Evolutionary conservation across 1,140 invertebrate species (phyloP), one percentile per base, ranked within the genome.

Genomic region (Cyrtorhinus lividipennis): DNA sequence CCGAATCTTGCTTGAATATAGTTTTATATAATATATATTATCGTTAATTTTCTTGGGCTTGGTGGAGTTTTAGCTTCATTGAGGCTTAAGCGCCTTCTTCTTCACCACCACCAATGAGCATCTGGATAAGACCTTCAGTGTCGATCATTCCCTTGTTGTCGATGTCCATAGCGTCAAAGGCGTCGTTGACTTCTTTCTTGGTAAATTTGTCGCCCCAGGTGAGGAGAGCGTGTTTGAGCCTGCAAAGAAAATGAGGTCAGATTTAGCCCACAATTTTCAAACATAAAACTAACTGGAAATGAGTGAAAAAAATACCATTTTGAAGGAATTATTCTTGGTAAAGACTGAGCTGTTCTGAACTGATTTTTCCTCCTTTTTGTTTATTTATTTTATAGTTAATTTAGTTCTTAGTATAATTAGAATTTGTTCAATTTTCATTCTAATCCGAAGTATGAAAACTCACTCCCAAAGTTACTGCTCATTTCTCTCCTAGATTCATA

Each of bases 151-250:
- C 90, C 70, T 88, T 88, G 73, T 89, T 88, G 74, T 95, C 90
- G 71, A 97, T 90, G 25, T 90, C 90, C 80, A 95, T 91, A 75
- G 94, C 89, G 75, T 95, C 93, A 76, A 87, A 96, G 48, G 92
- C 91, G 72, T 95, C 91, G 74, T 94, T 88, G 70, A 93, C 86
- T 77, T 98, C 94, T 72, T 91, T 86, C 70, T 83, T 79, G 70
- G 83, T 83, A 82, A 97, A 97, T 79, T 95, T 97, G 73, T 98
- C 94, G 69, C 95, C 94, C 83, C 88, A 97, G 75, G 91, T 94
- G 82, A 89, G 86, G 71, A 98, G 81, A 66, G 91, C 86, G 75
- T 94, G 89, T 77, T 92, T 90, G 76, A 98, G 82, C 75, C 92
- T 90, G 69, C 15, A 76, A 73, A 69, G 59, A 68, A 22, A 12